Evolutionary conservation across 2,113 vertebrate genomes (phyloP), one percentile per base, ranked within the genome.

Genomic region (Callopanchax toddi): DNA sequence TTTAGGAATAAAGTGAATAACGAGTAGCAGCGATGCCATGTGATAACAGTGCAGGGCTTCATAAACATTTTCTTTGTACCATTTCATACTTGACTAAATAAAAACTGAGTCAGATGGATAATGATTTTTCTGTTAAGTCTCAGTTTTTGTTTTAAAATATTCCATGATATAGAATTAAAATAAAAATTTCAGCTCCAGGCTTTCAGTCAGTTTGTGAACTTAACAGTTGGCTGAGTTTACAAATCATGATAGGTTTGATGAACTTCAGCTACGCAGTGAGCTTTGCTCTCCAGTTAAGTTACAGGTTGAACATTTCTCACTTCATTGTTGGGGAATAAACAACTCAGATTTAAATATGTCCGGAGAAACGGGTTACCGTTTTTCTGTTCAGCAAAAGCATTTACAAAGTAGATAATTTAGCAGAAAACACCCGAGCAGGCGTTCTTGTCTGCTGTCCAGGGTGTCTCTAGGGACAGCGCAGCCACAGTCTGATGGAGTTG

Each of bases 401-500:
- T 75, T 54, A 36, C 18, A 26, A 54, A 40, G 21, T 15, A 59
- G 2, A 7, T 40, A 16, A 11, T 26, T 21, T 43, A 18, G 25
- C 57, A 65, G 40, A 51, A 34, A 43, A 46, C 16, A 9, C 29
- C 29, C 36, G 29, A 44, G 3, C 11, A 18, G 13, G n/a, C 2
- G 10, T 3, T 21, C 25, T 0, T 21, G 10, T 18, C 44, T 45
- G 6, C 49, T 39, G 18, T n/a, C n/a, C n/a, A n/a, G n/a, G 36
- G 4, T n/a, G 71, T 44, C 73, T 44, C 67, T 92, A 91, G 26
- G 91, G 89, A 53, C 96, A 98, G 78, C 90, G 92, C 76, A 96
- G 94, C 95, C 94, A 95, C 56, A 86, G 86, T 37, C 78, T 92
- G 74, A 94, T 82, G 39, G 94, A 89, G 17, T 93, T 95, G 42